A percentile compares a stretch with the other conserved stretches of the same genome.
Evolutionary conservation across 2,113 vertebrate genomes (phyloP).

Genomic region (Gymnogyps californianus): DNA sequence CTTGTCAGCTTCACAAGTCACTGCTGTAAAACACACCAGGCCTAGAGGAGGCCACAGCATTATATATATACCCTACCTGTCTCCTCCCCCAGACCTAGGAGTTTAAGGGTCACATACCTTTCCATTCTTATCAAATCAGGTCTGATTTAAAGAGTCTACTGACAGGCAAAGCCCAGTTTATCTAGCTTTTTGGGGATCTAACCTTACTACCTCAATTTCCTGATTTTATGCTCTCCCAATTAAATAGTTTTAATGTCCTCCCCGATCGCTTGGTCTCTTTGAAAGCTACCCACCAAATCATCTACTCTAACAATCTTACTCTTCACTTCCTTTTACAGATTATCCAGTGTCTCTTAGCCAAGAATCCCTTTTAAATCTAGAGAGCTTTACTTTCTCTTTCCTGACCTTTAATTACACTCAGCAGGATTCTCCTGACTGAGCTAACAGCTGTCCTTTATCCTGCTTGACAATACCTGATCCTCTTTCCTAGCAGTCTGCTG

Average conservation of each 20-base stretch:
- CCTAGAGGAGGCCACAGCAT: not conserved
- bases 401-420: not conserved
- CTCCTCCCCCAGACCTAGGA: not conserved
- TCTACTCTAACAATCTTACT: not conserved
- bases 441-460: not conserved
- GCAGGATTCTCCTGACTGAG: not conserved
- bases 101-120: not conserved
- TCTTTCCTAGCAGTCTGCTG: not conserved
- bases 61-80: not conserved
- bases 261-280: not conserved
- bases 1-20: not conserved
- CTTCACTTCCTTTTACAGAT: not conserved
- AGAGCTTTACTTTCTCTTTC: constrained; percentile 6
- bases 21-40: not conserved
- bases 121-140: not conserved
- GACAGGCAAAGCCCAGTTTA: not conserved
- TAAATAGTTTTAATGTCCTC: not conserved
- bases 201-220: not conserved
- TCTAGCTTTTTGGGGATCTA: not conserved
- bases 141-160: not conserved
- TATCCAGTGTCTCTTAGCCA: not conserved
- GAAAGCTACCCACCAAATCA: not conserved
- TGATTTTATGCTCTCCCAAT: not conserved
- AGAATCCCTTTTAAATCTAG: not conserved
- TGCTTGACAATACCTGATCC: not conserved